phyloP scores from a whole-genome alignment of 2,113 vertebrate genomes.

The Mionectes macconnelli region DNA sequence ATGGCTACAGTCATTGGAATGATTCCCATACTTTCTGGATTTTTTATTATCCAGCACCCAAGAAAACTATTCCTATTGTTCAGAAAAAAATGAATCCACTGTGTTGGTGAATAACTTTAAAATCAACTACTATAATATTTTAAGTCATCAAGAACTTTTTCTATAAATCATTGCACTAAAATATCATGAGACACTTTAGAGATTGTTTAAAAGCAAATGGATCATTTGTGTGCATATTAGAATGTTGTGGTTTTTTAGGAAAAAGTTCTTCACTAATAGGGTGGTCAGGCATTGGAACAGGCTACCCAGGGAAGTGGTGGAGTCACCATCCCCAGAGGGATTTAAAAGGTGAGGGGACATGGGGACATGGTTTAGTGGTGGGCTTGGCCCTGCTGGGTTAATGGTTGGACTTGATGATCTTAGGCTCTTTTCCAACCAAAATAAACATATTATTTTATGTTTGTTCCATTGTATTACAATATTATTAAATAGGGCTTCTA shows the following conservation, averaged over 20 bases:
- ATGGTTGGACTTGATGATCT: not conserved
- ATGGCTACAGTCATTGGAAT: not conserved
- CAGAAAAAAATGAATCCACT: not conserved
- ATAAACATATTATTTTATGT: not conserved
- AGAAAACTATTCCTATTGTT: not conserved
- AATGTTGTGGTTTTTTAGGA: not conserved
- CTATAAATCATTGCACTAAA: not conserved
- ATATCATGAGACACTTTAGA: not conserved
- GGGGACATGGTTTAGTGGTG: not conserved
- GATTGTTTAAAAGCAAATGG: not conserved
- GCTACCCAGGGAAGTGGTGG: not conserved
- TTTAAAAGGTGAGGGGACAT: not conserved
- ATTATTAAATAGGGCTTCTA: not conserved
- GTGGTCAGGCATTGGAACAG: not conserved
- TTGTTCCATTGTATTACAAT: not conserved
- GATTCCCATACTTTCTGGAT: not conserved
- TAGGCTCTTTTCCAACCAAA: not conserved
- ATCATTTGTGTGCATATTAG: not conserved
- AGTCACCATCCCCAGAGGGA: not conserved
- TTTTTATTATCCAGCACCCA: not conserved
- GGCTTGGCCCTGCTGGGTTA: not conserved
- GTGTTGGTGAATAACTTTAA: not conserved
- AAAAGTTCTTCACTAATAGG: not conserved
- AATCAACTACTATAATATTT: not conserved
- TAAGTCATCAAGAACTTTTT: not conserved